phyloP scores from a whole-genome alignment of 2,797 vertebrate species.

The Coracias cyanogaster region DNA sequence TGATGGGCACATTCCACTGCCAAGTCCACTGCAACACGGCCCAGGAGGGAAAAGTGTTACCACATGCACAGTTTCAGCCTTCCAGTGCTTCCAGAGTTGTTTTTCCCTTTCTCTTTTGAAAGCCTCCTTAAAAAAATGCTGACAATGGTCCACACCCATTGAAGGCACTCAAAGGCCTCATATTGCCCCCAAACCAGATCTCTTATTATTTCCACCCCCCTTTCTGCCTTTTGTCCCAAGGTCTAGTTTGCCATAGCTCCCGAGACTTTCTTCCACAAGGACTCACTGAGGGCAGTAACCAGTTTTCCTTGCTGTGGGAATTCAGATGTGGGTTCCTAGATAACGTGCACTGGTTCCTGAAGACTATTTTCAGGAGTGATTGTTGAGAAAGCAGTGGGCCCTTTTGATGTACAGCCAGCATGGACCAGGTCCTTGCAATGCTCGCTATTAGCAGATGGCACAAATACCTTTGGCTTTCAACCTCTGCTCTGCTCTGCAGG shows the following conservation, averaged over 20 bases:
- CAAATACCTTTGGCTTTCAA: background rate
- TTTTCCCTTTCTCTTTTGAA: background rate
- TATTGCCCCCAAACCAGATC: background rate
- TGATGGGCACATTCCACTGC: conserved; percentile 94
- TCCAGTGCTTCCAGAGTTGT: background rate
- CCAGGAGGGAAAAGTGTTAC: conserved; percentile 24
- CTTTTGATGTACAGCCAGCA: background rate
- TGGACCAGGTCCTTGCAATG: background rate
- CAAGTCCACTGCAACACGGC: conserved; percentile 85
- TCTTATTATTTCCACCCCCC: background rate
- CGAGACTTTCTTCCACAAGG: background rate
- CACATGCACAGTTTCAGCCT: background rate
- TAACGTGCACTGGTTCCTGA: background rate
- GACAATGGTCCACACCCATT: background rate
- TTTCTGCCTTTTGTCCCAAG: background rate
- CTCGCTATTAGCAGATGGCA: background rate
- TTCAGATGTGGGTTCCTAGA: background rate
- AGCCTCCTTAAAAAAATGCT: background rate
- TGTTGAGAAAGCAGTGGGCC: background rate
- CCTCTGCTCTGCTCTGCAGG: background rate
- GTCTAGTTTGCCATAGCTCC: background rate
- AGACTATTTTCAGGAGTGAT: background rate
- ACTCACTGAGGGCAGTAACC: background rate
- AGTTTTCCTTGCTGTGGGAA: background rate
- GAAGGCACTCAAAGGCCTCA: background rate